Evolutionary conservation across 1,140 invertebrate genomes (phyloP), one percentile per base, ranked within the genome.

Genomic region (Helicorthomorpha holstii): DNA sequence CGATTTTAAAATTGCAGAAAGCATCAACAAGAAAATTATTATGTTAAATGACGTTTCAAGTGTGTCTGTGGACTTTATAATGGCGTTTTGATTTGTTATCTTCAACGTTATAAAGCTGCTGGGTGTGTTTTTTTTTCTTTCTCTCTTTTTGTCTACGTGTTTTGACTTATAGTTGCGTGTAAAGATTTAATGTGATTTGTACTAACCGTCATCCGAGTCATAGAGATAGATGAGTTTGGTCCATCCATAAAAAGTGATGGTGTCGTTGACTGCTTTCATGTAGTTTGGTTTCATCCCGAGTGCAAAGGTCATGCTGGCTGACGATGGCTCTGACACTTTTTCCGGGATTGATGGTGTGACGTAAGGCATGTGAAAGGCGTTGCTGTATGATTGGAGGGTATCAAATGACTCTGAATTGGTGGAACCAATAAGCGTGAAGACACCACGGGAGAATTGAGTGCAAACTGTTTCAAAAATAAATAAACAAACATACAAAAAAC

Each of bases 361-460:
- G 64, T 94, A 93, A 23, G 92, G 92, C 82, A 95, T 88, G 66
- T 92, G 84, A 66, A 94, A 95, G 3, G 89, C 93, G 67, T 94
- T 92, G 60, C 85, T 85, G 69, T 93, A 94, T 1, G 88, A 92
- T 64, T 94, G 86, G 41, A 95, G 76, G 19, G 89, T 94, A 66
- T 92, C 84, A 66, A 94, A 91, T 3, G 89, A 90, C 59, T 92
- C 87, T 3, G 86, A 83, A 56, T 84, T 84, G 10, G 93, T 87
- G 2, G 86, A 83, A 0, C 88, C 90, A 60, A 95, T 68, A 78
- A 96, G 84, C 2, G 87, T 82, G 62, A 83, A 85, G 48, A 92
- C 87, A 21, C 88, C 88, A 57, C 86, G 75, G 24, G 83, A 82
- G 67, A 95, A 86, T 64, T 92, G 87, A 64, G 78, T 80, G 68